Conservation (phyloP, 1,140 invertebrate genomes). For the Scaptomyza hsui region DNA sequence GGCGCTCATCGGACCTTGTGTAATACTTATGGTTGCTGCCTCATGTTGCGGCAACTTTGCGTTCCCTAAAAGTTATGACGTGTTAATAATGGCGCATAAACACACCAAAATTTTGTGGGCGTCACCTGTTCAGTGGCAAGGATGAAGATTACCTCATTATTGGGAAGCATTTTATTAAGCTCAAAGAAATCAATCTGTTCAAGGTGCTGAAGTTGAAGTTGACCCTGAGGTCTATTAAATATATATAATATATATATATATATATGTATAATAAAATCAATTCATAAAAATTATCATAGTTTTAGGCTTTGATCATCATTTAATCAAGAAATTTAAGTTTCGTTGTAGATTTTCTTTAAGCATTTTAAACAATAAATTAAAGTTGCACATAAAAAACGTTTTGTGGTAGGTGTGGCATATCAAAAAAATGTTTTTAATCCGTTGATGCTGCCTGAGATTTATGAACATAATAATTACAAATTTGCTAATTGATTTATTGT, state of each 20-base stretch:
- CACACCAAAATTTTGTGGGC: conserved; percentile 44
- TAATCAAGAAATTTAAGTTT: no score
- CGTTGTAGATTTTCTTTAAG: no score
- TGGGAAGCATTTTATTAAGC: conserved; percentile 1
- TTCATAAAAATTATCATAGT: no score
- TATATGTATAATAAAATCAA: no score
- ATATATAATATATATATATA: no score
- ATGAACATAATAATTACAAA: conserved; percentile 84
- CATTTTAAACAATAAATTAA: not conserved
- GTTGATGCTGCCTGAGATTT: conserved; percentile 66
- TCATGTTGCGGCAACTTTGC: conserved; percentile 40
- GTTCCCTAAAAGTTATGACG: conserved; percentile 55
- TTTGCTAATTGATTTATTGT: conserved; percentile 83
- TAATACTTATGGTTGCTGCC: conserved; percentile 19
- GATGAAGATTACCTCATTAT: conserved; percentile 37
- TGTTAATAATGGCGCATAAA: conserved; percentile 68
- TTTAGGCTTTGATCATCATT: no score
- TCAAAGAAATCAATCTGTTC: no score
- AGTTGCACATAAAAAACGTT: not conserved
- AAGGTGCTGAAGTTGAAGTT: no score
- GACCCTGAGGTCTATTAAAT: no score
- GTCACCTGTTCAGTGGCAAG: conserved; percentile 33
- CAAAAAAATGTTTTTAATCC: conserved; percentile 42
- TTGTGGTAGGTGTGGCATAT: conserved; percentile 21
- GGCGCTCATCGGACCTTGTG: conserved; percentile 10